Conservation (phyloP, 2,888 invertebrate species). For the Tinea semifulvella region DNA sequence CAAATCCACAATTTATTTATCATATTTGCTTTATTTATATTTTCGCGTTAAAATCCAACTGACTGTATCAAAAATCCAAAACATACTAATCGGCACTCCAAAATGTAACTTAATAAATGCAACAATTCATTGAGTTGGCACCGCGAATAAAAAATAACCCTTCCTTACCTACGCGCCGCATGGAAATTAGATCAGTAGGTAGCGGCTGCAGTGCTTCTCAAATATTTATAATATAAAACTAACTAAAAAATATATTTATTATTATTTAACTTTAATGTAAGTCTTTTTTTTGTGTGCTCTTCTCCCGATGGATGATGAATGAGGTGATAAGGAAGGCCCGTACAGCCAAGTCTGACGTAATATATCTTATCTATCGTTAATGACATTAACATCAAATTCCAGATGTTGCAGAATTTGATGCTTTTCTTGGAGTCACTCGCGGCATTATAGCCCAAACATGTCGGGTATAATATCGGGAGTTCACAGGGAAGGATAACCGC, state of each 20-base stretch:
- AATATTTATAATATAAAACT: slow-evolving; percentile 25
- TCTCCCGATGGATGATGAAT: too few relatives aligned
- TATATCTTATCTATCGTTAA: too few relatives aligned
- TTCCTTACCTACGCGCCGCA: slow-evolving; percentile 53
- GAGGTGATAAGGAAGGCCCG: too few relatives aligned
- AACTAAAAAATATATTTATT: not conserved
- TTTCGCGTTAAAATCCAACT: slow-evolving; percentile 25
- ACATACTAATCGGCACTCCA: slow-evolving; percentile 51
- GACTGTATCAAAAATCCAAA: slow-evolving; percentile 46
- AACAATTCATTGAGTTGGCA: slow-evolving; percentile 36
- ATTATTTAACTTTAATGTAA: not conserved
- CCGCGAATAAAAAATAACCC: slow-evolving; percentile 58
- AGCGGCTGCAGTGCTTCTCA: slow-evolving; percentile 38
- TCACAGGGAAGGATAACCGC: too few relatives aligned
- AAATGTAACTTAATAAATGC: slow-evolving; percentile 55
- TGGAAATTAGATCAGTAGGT: slow-evolving; percentile 68
- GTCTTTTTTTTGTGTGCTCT: too few relatives aligned
- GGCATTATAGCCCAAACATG: too few relatives aligned
- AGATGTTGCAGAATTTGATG: too few relatives aligned
- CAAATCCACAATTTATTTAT: not conserved
- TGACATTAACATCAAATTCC: too few relatives aligned
- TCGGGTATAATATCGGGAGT: too few relatives aligned
- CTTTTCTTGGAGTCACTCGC: too few relatives aligned
- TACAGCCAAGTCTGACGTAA: too few relatives aligned
- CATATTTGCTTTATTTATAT: not conserved